Base-by-base conservation (phyloP, 1,140 invertebrate species). In the Pseudomyrmex dendroicus region DNA sequence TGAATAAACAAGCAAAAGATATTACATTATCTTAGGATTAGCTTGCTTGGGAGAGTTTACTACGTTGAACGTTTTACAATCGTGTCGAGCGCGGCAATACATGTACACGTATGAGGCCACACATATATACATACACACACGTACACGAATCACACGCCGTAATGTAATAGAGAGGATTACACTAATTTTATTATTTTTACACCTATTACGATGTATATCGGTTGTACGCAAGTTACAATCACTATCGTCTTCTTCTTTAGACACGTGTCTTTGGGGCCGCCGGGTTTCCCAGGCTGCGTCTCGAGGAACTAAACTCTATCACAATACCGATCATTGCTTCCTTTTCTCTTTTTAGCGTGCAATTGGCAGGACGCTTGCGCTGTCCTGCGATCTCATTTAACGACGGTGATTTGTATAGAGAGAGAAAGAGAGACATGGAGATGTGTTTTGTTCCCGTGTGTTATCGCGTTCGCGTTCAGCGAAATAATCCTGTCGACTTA, bases 11-110 rank as follows among this genome's bases (percentile, higher is more conserved):
- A 86, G 83, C 68, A 85, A 83, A 86, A 86, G 91, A 92, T 93
- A 93, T 93, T 93, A 91, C 90, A 93, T 92, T 94, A 94, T 94
- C 92, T 92, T 94, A 94, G 92, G 84, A 93, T 94, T 94, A 94
- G 92, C 91, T 78, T 91, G 93, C 93, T 94, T 94, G 92, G 92
- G 87, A 92, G 90, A 94, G 89, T 93, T 94, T 91, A 90, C 80
- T 90, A 89, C 76, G 88, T 90, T 86, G 84, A 91, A 89, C 77
- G 84, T 89, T 89, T 74, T 85, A 74, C 52, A 67, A 84, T 80
- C 74, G 73, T 74, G 88, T 89, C 78, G 57, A 84, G 89, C 82
- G 85, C 82, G 85, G 84, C 84, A 83, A 73, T 82, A 88, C 70
- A 82, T 62, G 80, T 77, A 85, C 63, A 86, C 82, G 35, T 35